Conservation (phyloP, 2,888 invertebrate genomes). For the Hanleya hanleyi region DNA sequence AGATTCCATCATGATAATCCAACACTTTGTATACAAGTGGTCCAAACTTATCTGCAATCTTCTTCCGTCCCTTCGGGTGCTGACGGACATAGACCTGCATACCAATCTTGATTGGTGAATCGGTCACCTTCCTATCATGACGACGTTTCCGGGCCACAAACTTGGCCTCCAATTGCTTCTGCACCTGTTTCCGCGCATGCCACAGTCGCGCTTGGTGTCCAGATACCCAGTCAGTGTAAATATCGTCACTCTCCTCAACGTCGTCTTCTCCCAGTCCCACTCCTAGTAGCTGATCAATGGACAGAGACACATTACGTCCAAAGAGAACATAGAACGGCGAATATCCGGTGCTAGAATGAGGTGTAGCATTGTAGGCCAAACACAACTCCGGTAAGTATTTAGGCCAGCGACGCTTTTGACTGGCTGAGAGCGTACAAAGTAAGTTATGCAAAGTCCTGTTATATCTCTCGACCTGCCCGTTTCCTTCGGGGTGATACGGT, state of each 20-base stretch:
- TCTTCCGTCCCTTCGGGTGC: background rate
- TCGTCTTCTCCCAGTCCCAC: background rate
- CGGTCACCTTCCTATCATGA: background rate
- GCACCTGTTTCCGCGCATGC: background rate
- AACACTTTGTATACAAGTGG: background rate
- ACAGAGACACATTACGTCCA: background rate
- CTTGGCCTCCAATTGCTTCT: background rate
- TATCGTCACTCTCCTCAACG: background rate
- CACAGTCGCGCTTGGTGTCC: background rate
- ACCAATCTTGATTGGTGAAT: background rate
- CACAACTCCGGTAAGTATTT: conserved; percentile 11
- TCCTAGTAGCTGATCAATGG: background rate
- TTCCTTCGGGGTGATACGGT: conserved; percentile 28
- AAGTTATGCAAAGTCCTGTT: conserved; percentile 25
- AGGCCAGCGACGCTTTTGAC: conserved; percentile 22
- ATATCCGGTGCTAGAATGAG: background rate
- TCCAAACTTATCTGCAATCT: conserved; percentile 5
- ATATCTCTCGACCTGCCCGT: conserved; percentile 20
- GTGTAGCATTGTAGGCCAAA: conserved; percentile 2
- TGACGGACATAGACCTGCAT: background rate
- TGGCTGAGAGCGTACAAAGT: conserved; percentile 11
- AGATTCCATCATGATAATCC: background rate
- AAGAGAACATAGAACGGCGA: conserved; percentile 11
- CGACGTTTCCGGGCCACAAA: background rate
- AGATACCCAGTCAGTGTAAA: background rate